These are phyloP conservation scores for Coecobrya sp. DNA, from an alignment of 2,888 invertebrate species.

Conservation along the genomic window DNA sequence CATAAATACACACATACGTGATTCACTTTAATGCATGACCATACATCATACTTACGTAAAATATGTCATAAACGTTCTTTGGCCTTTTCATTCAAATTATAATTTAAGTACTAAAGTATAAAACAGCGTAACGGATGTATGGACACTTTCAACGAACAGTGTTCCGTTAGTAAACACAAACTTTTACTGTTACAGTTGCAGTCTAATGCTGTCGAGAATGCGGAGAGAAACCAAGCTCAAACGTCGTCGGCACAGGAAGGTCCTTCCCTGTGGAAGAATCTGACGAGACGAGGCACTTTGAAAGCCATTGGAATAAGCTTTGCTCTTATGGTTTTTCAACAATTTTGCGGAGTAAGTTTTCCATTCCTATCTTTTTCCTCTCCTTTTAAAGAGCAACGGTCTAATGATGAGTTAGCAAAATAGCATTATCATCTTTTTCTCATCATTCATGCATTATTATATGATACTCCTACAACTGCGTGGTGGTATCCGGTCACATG, in stretches of 20 bases:
- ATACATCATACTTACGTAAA: conserved; percentile 44
- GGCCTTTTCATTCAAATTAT: conserved; percentile 6
- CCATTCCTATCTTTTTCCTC: background rate
- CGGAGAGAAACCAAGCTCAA: conserved; percentile 39
- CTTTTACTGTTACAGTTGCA: conserved; percentile 60
- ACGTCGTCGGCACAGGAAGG: conserved; percentile 34
- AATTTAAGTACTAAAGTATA: background rate
- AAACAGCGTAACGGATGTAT: background rate
- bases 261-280: conserved; percentile 64
- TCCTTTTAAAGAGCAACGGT: background rate
- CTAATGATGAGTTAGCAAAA: conserved; percentile 20
- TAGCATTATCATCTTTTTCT: conserved; percentile 43
- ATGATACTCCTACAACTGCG: background rate
- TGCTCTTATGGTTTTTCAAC: conserved; percentile 76
- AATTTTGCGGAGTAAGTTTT: conserved; percentile 78
- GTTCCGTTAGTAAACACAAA: no score
- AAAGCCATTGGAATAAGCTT: conserved; percentile 75
- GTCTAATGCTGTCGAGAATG: conserved; percentile 37
- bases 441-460: conserved; percentile 38
- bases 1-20: background rate
- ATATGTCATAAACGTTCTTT: background rate
- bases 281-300: conserved; percentile 68
- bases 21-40: conserved; percentile 25
- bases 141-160: background rate
- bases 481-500: background rate